phyloP scores from a whole-genome alignment of 1,140 invertebrate species.

The Pogonomyrmex barbatus region DNA sequence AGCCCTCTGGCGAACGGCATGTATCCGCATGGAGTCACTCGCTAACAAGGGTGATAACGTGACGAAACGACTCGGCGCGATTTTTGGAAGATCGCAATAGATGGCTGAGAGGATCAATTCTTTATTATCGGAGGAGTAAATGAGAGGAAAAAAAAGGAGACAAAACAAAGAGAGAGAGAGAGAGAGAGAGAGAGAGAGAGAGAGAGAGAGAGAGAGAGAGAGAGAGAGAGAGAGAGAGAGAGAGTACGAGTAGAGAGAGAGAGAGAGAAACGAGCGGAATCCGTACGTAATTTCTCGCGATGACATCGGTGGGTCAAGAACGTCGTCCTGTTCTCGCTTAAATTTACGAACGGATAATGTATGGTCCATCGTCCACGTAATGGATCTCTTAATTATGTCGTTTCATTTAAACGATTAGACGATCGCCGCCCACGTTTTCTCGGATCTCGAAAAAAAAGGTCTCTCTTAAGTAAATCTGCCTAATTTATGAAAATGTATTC shows the following conservation, averaged over 20 bases:
- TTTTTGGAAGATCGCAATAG: slow-evolving; percentile 25
- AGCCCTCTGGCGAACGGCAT: slow-evolving; percentile 9
- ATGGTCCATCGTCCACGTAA: slow-evolving; percentile 60
- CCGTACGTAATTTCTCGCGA: not conserved
- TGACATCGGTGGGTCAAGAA: slow-evolving; percentile 61
- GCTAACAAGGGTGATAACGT: slow-evolving; percentile 54
- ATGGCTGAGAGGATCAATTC: not conserved
- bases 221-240: not conserved
- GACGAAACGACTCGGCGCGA: slow-evolving; percentile 37
- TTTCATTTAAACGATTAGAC: slow-evolving; percentile 73
- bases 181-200: not conserved
- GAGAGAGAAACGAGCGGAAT: not conserved
- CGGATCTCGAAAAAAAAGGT: slow-evolving; percentile 47
- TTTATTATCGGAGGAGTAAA: not conserved
- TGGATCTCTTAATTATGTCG: slow-evolving; percentile 77
- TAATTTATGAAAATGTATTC: slow-evolving; percentile 80
- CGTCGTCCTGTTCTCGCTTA: slow-evolving; percentile 56
- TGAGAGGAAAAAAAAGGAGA: not conserved
- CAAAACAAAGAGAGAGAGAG: not conserved
- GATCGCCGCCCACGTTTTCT: slow-evolving; percentile 67
- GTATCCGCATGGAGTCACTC: slow-evolving; percentile 34
- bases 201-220: not conserved
- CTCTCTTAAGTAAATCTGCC: slow-evolving; percentile 12
- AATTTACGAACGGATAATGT: slow-evolving; percentile 72
- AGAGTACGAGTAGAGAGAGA: not conserved